Base-by-base conservation (phyloP, 2,888 invertebrate species). In the Theodoxus fluviatilis region DNA sequence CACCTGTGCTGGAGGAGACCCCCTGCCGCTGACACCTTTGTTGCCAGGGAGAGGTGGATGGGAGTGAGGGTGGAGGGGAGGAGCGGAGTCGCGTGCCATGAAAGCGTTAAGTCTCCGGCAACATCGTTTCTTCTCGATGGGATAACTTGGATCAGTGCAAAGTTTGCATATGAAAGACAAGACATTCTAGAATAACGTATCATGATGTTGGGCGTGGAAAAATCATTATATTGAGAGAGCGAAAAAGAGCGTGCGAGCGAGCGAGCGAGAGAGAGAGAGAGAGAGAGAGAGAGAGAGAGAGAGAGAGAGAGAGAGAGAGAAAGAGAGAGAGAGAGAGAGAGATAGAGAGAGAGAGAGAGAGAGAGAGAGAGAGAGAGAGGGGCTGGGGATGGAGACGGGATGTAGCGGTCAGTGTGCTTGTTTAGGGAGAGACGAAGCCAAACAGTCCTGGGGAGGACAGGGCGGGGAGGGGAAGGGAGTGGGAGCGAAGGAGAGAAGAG, bases 161-260 rank as follows among this genome's bases (percentile, higher is more conserved):
- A n/a, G n/a, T n/a, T n/a, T n/a, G n/a, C n/a, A n/a, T n/a, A n/a
- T n/a, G n/a, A n/a, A n/a, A n/a, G n/a, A n/a, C n/a, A n/a, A n/a
- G n/a, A n/a, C n/a, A n/a, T n/a, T n/a, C n/a, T n/a, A n/a, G n/a
- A n/a, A n/a, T n/a, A n/a, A n/a, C n/a, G n/a, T n/a, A n/a, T n/a
- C n/a, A n/a, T n/a, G n/a, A n/a, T n/a, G n/a, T n/a, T n/a, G n/a
- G n/a, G n/a, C n/a, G n/a, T n/a, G n/a, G n/a, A n/a, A n/a, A n/a
- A n/a, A n/a, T n/a, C n/a, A n/a, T n/a, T n/a, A n/a, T n/a, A n/a
- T n/a, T n/a, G 52, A 33, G 59, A 33, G 33, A 33, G 59, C 15
- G 59, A 59, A 37, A 59, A 37, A 59, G 59, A 59, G 59, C 33
- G 59, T 35, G 59, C 33, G 59, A 31, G 38, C 37, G 63, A 63